Base-by-base conservation (phyloP, 2,888 invertebrate genomes). In the Drosophila acutilabella region DNA sequence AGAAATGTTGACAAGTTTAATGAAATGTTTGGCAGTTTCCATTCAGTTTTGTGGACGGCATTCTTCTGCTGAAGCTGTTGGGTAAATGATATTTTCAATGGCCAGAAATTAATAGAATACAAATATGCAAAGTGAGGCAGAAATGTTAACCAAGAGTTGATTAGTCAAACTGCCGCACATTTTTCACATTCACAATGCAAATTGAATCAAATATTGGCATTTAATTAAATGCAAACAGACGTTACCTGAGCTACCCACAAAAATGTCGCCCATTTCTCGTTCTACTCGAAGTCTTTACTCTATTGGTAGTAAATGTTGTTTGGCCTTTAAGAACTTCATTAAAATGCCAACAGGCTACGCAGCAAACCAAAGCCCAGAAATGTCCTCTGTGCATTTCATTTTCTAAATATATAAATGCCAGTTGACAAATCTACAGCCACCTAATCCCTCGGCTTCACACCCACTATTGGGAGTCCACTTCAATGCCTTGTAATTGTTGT, bases 201-300 rank as follows among this genome's bases (percentile, higher is more conserved):
- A 84, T 81, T 84, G 80, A 86, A 80, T 88, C 85, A 84, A 88
- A 87, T 86, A 87, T 86, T 87, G 82, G 77, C 71, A 79, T 84
- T 84, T 86, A 86, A 86, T 86, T 86, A 84, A 88, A 87, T 84
- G 80, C 80, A 81, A 86, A 86, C 66, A 80, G 68, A 64, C 68
- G 68, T 72, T 69, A 68, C 78, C 80, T 77, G 64, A 40, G 45
- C 57, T 42, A n/a, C n/a, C 30, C 8, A 7, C 30, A 33, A 61
- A 70, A 67, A 78, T 68, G 8, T 36, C 36, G 4, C 4, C 3
- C 36, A 36, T 57, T 45, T 53, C 54, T 45, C 44, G 20, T n/a
- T 23, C 23, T 33, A 33, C 23, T 36, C 41, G 41, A 23, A 20
- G 51, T 10, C 18, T 42, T 20, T 30, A 10, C 33, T 44, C 13